These are phyloP conservation scores for Campylomormyrus numenius DNA, from an alignment of 2,113 vertebrate species.

Conservation along the genomic window DNA sequence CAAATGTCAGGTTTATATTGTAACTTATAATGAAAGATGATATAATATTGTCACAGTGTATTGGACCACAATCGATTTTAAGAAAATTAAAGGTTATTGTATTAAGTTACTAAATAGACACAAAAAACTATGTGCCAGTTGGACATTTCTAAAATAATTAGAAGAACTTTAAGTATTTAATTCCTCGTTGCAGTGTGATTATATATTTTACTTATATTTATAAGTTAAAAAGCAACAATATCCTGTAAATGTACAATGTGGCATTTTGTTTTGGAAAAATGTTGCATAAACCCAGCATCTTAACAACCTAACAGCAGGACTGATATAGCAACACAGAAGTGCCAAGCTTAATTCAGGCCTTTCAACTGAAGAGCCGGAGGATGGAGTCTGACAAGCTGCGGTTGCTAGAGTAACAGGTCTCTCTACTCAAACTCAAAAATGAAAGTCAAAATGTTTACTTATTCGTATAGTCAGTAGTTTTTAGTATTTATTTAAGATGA, in stretches of 20 bases:
- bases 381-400: neutral
- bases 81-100: neutral
- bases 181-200: neutral
- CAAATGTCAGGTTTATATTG: neutral
- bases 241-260: neutral
- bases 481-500: neutral
- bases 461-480: neutral
- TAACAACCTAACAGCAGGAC: neutral
- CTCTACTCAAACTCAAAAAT: neutral
- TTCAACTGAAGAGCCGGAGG: neutral
- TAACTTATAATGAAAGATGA: neutral
- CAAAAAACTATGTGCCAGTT: neutral
- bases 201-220: neutral
- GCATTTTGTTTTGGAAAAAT: slow-evolving; percentile 6
- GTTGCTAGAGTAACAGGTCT: neutral
- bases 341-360: neutral
- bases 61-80: neutral
- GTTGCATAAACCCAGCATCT: neutral
- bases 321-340: neutral
- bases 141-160: neutral
- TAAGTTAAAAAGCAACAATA: slow-evolving; percentile 9
- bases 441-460: neutral
- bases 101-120: neutral
- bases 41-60: neutral
- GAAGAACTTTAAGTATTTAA: slow-evolving; percentile 24